These are phyloP conservation scores for Acropternis orthonyx DNA, from an alignment of 2,797 vertebrate genomes.

Conservation along the genomic window DNA sequence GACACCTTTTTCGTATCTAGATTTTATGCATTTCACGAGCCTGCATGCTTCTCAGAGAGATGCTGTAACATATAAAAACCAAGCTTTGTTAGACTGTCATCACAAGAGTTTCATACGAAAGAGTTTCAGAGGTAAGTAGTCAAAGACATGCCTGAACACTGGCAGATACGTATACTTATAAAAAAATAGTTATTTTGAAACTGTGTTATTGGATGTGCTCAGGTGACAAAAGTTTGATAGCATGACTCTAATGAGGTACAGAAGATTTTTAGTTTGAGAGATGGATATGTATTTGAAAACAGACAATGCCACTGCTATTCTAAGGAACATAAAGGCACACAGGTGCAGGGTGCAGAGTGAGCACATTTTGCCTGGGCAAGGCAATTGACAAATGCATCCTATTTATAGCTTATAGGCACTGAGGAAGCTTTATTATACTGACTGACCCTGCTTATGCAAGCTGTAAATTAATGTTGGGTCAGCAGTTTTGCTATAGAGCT, in stretches of 20 bases:
- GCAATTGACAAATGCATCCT: background rate
- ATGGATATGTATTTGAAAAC: background rate
- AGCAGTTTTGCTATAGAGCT: background rate
- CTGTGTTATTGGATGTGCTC: background rate
- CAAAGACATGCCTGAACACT: background rate
- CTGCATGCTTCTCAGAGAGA: background rate
- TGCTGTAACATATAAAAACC: background rate
- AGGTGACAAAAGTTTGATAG: background rate
- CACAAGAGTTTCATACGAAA: background rate
- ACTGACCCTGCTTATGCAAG: background rate
- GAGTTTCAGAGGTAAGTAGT: background rate
- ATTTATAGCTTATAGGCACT: background rate
- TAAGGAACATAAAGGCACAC: background rate
- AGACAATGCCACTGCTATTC: background rate
- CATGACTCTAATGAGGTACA: background rate
- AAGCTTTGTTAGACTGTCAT: background rate
- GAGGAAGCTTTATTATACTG: background rate
- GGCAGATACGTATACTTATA: background rate
- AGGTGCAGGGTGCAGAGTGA: background rate
- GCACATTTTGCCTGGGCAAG: background rate
- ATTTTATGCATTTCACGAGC: background rate
- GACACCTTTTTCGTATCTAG: background rate
- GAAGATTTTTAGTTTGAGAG: background rate
- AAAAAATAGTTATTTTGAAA: background rate
- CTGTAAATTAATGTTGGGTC: background rate